Evolutionary conservation across 2,888 invertebrate species (phyloP).

Genomic region (Erebia ligea): DNA sequence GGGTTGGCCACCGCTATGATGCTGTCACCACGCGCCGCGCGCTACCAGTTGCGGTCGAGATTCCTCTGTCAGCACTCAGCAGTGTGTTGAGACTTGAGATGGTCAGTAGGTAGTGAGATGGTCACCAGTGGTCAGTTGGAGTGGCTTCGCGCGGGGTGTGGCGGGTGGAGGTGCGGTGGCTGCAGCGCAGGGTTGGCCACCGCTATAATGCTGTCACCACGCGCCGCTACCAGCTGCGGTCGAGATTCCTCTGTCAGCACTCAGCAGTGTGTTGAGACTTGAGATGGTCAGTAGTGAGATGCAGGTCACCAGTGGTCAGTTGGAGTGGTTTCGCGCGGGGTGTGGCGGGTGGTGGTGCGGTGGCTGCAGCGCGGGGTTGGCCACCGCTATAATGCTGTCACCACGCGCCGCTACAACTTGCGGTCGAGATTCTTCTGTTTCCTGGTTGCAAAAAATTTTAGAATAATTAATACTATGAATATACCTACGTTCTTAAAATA

Average conservation of each 20-base stretch:
- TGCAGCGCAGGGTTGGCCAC: conserved; percentile 95
- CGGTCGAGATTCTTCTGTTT: conserved; percentile 77
- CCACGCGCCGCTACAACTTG: conserved; percentile 93
- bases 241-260: conserved; percentile 73
- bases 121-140: conserved; percentile 65
- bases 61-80: too few species aligned
- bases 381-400: conserved; percentile 94
- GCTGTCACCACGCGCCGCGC: conserved; percentile 92
- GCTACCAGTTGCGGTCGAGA: conserved; percentile 88
- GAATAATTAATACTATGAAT: not conserved
- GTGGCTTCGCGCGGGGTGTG: conserved; percentile 66
- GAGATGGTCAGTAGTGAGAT: not conserved
- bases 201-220: conserved; percentile 94
- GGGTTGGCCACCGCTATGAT: conserved; percentile 96
- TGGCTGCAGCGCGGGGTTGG: conserved; percentile 90
- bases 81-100: too few species aligned
- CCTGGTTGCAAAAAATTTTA: conserved; percentile 49
- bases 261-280: too few species aligned
- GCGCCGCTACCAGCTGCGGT: conserved; percentile 91
- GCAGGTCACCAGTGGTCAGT: conserved; percentile 50
- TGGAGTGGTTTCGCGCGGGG: conserved; percentile 71
- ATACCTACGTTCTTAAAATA: too few species aligned
- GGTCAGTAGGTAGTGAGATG: not conserved
- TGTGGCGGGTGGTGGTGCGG: conserved; percentile 60
- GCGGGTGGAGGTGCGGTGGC: conserved; percentile 83